Conservation (phyloP, 2,888 invertebrate genomes). For the Julus scanicus region DNA sequence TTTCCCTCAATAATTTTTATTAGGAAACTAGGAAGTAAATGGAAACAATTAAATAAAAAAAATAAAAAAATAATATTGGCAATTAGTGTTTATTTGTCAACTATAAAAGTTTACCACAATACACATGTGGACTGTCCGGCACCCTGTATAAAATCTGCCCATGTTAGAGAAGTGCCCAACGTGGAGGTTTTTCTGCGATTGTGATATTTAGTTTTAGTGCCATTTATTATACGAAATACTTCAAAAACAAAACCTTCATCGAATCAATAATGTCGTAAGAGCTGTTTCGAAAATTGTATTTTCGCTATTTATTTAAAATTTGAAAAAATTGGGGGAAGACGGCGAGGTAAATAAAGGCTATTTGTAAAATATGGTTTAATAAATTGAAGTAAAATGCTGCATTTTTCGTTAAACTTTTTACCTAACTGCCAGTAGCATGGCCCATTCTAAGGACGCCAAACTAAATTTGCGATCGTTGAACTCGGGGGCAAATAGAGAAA, state of each 20-base stretch:
- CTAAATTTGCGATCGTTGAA: background rate
- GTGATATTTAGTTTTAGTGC: background rate
- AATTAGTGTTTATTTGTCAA: no score
- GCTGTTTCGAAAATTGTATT: background rate
- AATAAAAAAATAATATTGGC: no score
- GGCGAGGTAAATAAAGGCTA: conserved; percentile 10
- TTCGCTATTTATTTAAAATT: conserved; percentile 9
- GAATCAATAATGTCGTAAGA: conserved; percentile 8
- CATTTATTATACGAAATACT: conserved; percentile 19
- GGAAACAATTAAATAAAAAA: no score
- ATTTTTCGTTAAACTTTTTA: background rate
- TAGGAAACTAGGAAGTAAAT: no score
- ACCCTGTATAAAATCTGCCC: background rate
- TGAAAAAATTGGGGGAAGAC: background rate
- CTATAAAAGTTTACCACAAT: no score
- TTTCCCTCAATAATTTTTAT: no score
- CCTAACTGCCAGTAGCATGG: background rate
- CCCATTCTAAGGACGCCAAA: conserved; percentile 5
- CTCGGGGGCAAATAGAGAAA: conserved; percentile 1
- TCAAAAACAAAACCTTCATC: conserved; percentile 19
- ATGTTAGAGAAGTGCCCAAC: background rate
- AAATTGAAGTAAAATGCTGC: conserved; percentile 2
- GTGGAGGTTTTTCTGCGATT: background rate
- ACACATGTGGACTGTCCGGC: no score
- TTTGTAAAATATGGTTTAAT: conserved; percentile 19